Base-by-base conservation (phyloP, 2,797 vertebrate species). In the Miichthys miiuy region DNA sequence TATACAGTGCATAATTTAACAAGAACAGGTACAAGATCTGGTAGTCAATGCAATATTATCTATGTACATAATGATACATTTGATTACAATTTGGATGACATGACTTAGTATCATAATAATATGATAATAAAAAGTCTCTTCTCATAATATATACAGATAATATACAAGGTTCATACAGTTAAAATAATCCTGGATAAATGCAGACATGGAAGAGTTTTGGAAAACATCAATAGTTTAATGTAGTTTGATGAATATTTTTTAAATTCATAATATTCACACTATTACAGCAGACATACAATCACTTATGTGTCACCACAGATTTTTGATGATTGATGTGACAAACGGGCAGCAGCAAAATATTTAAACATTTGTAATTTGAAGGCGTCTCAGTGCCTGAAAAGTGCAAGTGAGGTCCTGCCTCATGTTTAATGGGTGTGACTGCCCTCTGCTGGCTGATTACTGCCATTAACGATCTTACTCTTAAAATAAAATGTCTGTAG, bases 361-460 rank as follows among this genome's bases (percentile, higher is more conserved):
- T 10, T 4, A n/a, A 27, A 8, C 41, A 17, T 60, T 54, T 55
- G 21, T 13, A 23, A 10, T 16, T 3, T 20, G 18, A 51, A 38
- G 42, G 2, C 16, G 41, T 63, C 46, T 42, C 25, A 68, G 63
- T 42, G 41, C 44, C 16, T 44, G 9, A 23, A 0, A 64, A 30
- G 60, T 66, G 21, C 38, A 17, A 30, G 20, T 25, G 16, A 38
- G 42, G 10, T 20, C 50, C 44, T 66, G 25, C 10, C 34, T 52
- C 41, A 48, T 48, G 25, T 84, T 80, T 66, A 71, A 52, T 67
- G 55, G 74, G 50, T 51, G 61, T 63, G 63, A 82, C 74, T 85
- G 87, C 89, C 93, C 88, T 86, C 92, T 93, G 82, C 79, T 91
- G 93, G 90, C 21, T 4, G n/a, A 34, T 17, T 18, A 2, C 3